Evolutionary conservation across 1,140 invertebrate species (phyloP), one percentile per base, ranked within the genome.

Genomic region (Physella acuta): DNA sequence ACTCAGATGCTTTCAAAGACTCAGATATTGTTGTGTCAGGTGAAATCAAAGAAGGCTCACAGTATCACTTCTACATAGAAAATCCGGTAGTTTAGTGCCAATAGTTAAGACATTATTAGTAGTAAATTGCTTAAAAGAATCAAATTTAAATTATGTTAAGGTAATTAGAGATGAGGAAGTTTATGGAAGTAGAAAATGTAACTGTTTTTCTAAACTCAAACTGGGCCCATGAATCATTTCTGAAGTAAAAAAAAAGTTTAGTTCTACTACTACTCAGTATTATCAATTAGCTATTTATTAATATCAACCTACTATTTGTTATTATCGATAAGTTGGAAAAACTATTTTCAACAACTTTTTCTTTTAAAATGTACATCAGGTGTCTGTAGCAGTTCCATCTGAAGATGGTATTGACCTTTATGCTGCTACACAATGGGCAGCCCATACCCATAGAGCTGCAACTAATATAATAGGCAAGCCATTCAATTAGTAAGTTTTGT

Each of bases 401-500:
- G 84, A 85, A 49, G 80, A 81, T 61, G 81, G 80, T 26, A 59
- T 85, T 24, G 74, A 83, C 39, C 65, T 85, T 0, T 75, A 79
- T 56, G 37, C 70, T 31, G 58, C 77, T 8, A 85, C 78, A 0
- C 72, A 73, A 73, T 91, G 88, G 86, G 81, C 90, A n/a, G 89
- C 91, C 77, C 73, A 87, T 1, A 80, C 83, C 0, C 91, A 93
- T 81, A 77, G 81, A 26, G 81, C 86, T 0, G 85, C 92, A 20
- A 85, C 90, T 0, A 78, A 85, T 17, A 82, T 87, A 26, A 83
- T 92, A 0, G 77, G 72, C 11, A 71, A 88, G 16, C 81, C 82
- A 0, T 53, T 17, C 16, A 75, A 60, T 49, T 61, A 60, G 73
- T 74, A 51, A 58, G 67, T 60, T 0, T 37, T 37, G n/a, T n/a